Percentiles rank a stretch among this genome's conserved stretches.
Conservation (phyloP, 2,797 vertebrate species). For the Poecilia velifera region DNA sequence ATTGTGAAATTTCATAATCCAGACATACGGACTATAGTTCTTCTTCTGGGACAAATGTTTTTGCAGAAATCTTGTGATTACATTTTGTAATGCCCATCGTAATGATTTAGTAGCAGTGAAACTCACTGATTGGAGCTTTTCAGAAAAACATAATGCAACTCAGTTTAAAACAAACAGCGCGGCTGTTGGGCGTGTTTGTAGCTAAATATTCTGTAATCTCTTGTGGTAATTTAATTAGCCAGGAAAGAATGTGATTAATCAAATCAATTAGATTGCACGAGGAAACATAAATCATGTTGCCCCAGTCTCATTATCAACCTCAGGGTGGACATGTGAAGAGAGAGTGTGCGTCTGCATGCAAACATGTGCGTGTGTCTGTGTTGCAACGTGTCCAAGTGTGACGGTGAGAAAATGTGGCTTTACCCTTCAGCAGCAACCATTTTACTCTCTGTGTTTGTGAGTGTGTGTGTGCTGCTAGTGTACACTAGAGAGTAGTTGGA, state of each 20-base stretch:
- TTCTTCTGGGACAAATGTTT: slow-evolving; percentile 11
- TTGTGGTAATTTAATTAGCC: slow-evolving; percentile 79
- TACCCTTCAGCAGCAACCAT: slow-evolving; percentile 61
- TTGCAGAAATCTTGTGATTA: slow-evolving; percentile 13
- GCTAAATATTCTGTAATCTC: slow-evolving; percentile 75
- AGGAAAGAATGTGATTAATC: slow-evolving; percentile 78
- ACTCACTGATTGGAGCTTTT: slow-evolving; percentile 62
- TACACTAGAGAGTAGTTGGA: slow-evolving; percentile 63
- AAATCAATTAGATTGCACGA: slow-evolving; percentile 76
- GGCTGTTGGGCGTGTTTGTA: slow-evolving; percentile 49
- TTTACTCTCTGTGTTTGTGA: slow-evolving; percentile 48
- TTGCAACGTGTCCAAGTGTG: slow-evolving; percentile 53
- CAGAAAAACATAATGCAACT: slow-evolving; percentile 41
- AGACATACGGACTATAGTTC: slow-evolving; percentile 24
- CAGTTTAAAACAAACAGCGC: slow-evolving; percentile 55
- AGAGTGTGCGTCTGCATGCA: slow-evolving; percentile 30
- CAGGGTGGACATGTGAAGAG: slow-evolving; percentile 33
- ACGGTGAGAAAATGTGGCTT: slow-evolving; percentile 60
- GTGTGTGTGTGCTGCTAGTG: slow-evolving; percentile 43
- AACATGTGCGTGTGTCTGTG: slow-evolving; percentile 33
- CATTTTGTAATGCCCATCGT: slow-evolving; percentile 30
- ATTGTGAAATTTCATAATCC: slow-evolving; percentile 39
- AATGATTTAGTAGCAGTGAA: slow-evolving; percentile 57
- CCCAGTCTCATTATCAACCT: slow-evolving; percentile 70
- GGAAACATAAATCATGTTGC: slow-evolving; percentile 77